phyloP scores from a whole-genome alignment of 2,888 invertebrate species.

The Anagyrus pseudococci region DNA sequence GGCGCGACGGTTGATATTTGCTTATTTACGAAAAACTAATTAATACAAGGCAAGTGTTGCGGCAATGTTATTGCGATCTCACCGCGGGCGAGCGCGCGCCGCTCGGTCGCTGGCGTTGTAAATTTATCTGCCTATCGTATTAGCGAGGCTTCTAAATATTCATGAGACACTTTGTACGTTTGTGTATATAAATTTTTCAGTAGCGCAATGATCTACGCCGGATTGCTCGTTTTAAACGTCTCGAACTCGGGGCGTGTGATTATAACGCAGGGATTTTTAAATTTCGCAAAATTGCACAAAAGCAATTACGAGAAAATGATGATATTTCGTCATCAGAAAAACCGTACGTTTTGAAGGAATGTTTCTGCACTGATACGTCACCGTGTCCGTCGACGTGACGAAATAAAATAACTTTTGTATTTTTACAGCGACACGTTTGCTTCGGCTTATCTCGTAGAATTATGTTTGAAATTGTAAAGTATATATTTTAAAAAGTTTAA shows the following conservation, averaged over 20 bases:
- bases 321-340: conserved; percentile 5
- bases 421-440: no score
- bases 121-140: conserved; percentile 17
- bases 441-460: no score
- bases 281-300: conserved; percentile 11
- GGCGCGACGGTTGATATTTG: neutral
- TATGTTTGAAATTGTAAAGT: no score
- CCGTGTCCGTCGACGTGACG: no score
- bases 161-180: conserved; percentile 4
- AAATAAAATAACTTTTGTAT: no score
- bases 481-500: no score
- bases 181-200: conserved; percentile 1
- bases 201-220: neutral
- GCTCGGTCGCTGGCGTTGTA: no score
- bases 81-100: no score
- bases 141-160: conserved; percentile 23
- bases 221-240: conserved; percentile 5
- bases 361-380: no score
- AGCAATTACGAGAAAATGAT: conserved; percentile 2
- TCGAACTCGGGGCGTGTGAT: neutral
- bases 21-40: conserved; percentile 10
- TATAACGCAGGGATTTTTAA: neutral
- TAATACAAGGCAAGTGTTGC: conserved; percentile 15
- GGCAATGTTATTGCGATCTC: neutral
- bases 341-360: neutral